These are phyloP conservation scores for Hylyphantes graminicola DNA, from an alignment of 1,140 invertebrate species.

Conservation along the genomic window DNA sequence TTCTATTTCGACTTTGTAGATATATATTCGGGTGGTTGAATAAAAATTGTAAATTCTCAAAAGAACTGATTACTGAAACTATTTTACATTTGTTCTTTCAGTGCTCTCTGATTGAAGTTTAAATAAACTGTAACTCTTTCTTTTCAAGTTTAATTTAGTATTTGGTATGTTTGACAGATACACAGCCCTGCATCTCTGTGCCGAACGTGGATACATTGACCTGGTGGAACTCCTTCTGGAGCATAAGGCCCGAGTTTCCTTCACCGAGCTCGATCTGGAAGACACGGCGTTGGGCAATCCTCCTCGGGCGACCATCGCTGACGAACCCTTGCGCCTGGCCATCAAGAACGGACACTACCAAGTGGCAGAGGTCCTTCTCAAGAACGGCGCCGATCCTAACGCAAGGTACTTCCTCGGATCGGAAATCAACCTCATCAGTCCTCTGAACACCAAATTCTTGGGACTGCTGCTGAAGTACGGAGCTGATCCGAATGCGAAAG, in stretches of 20 bases:
- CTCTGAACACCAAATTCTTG: slow-evolving; percentile 78
- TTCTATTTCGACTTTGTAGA: too few species aligned
- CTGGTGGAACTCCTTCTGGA: slow-evolving; percentile 77
- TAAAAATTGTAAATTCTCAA: too few species aligned
- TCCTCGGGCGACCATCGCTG: slow-evolving; percentile 67
- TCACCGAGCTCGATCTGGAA: slow-evolving; percentile 66
- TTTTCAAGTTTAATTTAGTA: too few species aligned
- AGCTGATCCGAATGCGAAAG: slow-evolving; percentile 85
- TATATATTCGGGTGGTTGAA: too few species aligned
- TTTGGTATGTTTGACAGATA: slow-evolving; percentile 69
- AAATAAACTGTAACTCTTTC: too few species aligned
- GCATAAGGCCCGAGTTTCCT: slow-evolving; percentile 83
- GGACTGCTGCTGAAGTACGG: slow-evolving; percentile 85
- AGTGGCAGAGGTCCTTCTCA: slow-evolving; percentile 74
- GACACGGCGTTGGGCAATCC: slow-evolving; percentile 63
- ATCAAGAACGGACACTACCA: slow-evolving; percentile 87
- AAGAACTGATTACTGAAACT: too few species aligned
- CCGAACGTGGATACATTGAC: slow-evolving; percentile 80
- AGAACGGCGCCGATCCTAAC: slow-evolving; percentile 77
- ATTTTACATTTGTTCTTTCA: too few species aligned
- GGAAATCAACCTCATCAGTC: slow-evolving; percentile 87
- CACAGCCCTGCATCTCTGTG: slow-evolving; percentile 86
- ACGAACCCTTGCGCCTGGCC: slow-evolving; percentile 84
- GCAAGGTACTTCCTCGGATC: slow-evolving; percentile 86
- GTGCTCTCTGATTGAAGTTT: too few species aligned